A percentile compares a stretch with the other conserved stretches of the same genome.
These are phyloP conservation scores for Nomia melanderi DNA, from an alignment of 1,140 invertebrate genomes.

Conservation along the genomic window DNA sequence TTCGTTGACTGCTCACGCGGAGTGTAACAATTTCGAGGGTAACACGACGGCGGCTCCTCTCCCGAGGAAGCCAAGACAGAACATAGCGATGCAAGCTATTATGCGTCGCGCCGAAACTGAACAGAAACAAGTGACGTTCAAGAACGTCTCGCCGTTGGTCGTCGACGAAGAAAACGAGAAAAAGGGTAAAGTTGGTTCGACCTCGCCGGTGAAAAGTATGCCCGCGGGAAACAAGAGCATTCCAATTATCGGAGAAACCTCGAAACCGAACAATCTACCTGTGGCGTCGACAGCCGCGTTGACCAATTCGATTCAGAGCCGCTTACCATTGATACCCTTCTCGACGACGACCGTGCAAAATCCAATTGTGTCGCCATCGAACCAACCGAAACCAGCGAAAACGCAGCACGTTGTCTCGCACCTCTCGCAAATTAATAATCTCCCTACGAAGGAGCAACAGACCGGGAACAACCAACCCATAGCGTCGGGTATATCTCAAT, in stretches of 20 bases:
- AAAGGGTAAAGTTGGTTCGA: constrained; percentile 10
- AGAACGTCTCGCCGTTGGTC: constrained; percentile 71
- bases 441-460: constrained; percentile 34
- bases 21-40: constrained; percentile 31
- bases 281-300: background rate
- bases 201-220: constrained; percentile 1
- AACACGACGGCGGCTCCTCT: constrained; percentile 43
- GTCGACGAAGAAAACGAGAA: constrained; percentile 65
- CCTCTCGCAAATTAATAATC: constrained; percentile 41
- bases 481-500: constrained; percentile 50
- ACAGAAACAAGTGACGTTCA: constrained; percentile 77
- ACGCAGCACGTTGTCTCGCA: constrained; percentile 35
- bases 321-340: constrained; percentile 54
- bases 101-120: constrained; percentile 79
- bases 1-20: constrained; percentile 50
- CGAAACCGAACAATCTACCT: constrained; percentile 27
- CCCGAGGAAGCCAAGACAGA: constrained; percentile 81
- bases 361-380: constrained; percentile 29
- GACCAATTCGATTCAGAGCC: constrained; percentile 49
- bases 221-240: constrained; percentile 24
- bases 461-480: constrained; percentile 49
- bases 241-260: constrained; percentile 21
- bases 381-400: constrained; percentile 44
- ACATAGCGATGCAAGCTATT: constrained; percentile 89
- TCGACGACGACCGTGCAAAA: constrained; percentile 31